A percentile compares a stretch with the other conserved stretches of the same genome.
phyloP scores from a whole-genome alignment of 2,113 vertebrate genomes.

The Hippolais icterina region DNA sequence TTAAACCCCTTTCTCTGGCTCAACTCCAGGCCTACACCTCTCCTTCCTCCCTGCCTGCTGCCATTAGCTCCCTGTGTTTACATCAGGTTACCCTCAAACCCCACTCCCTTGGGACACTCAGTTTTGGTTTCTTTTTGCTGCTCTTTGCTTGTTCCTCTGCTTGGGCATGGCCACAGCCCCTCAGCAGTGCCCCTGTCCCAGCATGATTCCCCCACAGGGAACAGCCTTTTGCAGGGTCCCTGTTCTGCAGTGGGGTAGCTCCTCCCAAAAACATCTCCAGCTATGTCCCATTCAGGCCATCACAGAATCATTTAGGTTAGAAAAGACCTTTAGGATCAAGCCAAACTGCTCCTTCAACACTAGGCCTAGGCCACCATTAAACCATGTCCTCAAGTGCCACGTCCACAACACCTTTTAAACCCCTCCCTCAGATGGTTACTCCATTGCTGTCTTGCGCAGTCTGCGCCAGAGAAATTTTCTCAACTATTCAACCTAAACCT shows the following conservation, averaged over 20 bases:
- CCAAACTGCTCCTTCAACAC: background rate
- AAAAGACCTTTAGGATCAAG: background rate
- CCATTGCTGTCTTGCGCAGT: background rate
- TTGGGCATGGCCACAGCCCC: background rate
- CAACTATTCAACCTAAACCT: background rate
- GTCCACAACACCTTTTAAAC: background rate
- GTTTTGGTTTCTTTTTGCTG: background rate
- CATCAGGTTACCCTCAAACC: rapidly evolving
- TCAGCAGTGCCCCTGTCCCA: background rate
- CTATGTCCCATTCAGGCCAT: background rate
- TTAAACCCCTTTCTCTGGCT: background rate
- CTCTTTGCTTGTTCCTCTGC: background rate
- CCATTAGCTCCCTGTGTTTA: background rate
- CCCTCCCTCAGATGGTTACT: background rate
- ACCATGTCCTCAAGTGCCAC: background rate
- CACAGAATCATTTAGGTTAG: background rate
- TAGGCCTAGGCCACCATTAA: background rate
- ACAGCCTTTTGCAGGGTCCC: background rate
- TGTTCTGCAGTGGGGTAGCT: background rate
- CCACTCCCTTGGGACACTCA: background rate
- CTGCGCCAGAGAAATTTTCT: background rate
- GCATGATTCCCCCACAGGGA: rapidly evolving
- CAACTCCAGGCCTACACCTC: background rate
- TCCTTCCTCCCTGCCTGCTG: background rate
- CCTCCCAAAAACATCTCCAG: background rate